Evolutionary conservation across 2,113 vertebrate species (phyloP).

Genomic region (Silurus asotus): DNA sequence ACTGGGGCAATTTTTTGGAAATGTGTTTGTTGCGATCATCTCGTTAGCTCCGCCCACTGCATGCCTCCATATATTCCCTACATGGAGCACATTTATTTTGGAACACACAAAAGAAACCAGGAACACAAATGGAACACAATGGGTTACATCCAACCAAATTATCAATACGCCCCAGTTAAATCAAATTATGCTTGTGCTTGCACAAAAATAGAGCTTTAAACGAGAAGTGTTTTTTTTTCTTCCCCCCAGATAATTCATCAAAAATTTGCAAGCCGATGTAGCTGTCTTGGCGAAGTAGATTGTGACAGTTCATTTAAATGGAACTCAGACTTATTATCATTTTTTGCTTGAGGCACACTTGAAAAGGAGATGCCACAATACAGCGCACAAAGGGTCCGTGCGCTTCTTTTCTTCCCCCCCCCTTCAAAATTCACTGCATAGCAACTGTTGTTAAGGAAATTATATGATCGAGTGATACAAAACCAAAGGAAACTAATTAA

Average conservation of each 20-base stretch:
- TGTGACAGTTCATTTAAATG: neutral
- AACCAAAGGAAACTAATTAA: constrained; percentile 32
- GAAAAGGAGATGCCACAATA: constrained; percentile 14
- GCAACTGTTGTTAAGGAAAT: neutral
- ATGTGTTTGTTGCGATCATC: too few species aligned
- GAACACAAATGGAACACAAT: neutral
- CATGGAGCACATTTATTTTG: neutral
- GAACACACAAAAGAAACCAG: neutral
- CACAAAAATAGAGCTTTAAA: neutral
- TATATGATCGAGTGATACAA: constrained; percentile 1
- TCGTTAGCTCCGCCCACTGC: too few species aligned
- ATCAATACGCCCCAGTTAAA: neutral
- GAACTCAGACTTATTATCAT: neutral
- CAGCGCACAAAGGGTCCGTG: neutral
- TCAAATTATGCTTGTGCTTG: neutral
- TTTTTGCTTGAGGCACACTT: neutral
- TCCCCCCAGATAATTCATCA: neutral
- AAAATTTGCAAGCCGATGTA: neutral
- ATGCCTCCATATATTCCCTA: too few species aligned
- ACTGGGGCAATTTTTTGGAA: too few species aligned
- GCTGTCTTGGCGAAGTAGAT: neutral
- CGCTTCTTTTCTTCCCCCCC: constrained; percentile 6
- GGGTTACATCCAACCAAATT: neutral
- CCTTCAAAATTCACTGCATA: constrained; percentile 25
- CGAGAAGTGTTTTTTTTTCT: neutral